Evolutionary conservation across 2,113 vertebrate species (phyloP).

Genomic region (Stegastes partitus): DNA sequence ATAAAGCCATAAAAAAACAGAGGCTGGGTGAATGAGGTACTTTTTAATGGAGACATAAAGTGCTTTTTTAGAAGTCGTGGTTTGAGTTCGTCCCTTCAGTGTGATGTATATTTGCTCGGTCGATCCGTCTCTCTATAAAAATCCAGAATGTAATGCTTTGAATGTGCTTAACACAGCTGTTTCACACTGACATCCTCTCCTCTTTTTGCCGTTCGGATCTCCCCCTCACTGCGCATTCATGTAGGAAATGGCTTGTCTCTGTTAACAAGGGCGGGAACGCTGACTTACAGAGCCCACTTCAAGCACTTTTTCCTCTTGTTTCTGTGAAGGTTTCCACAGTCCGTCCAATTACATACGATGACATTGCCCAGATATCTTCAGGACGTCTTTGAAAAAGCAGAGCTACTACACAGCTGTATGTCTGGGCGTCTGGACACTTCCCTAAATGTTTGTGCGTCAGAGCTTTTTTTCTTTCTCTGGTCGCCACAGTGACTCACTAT

Average conservation of each 20-base stretch:
- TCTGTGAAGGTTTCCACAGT: slow-evolving; percentile 41
- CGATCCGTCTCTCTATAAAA: slow-evolving; percentile 42
- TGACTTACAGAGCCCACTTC: slow-evolving; percentile 62
- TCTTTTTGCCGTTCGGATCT: slow-evolving; percentile 24
- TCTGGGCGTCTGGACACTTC: slow-evolving; percentile 31
- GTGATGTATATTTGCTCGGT: slow-evolving; percentile 19
- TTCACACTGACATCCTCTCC: slow-evolving; percentile 4
- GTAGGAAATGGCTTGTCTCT: slow-evolving; percentile 63
- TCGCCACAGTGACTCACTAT: slow-evolving; percentile 60
- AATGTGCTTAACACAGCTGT: slow-evolving; percentile 29
- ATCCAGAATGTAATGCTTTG: slow-evolving; percentile 26
- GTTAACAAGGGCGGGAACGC: slow-evolving; percentile 31
- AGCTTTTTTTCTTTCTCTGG: slow-evolving; percentile 4
- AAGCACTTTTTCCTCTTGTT: slow-evolving; percentile 60
- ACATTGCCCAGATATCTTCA: slow-evolving; percentile 43
- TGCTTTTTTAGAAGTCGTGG: slow-evolving; percentile 39
- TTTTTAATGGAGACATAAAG: slow-evolving; percentile 19
- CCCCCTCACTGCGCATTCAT: slow-evolving; percentile 41
- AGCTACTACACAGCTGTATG: slow-evolving; percentile 18
- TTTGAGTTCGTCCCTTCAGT: slow-evolving; percentile 28
- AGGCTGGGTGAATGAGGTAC: slow-evolving; percentile 12
- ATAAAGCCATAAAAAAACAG: slow-evolving; percentile 46
- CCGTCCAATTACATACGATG: slow-evolving; percentile 31
- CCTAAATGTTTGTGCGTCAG: slow-evolving; percentile 31
- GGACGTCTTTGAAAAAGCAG: slow-evolving; percentile 37